Evolutionary conservation across 2,113 vertebrate species (phyloP), one percentile per base, ranked within the genome.

Genomic region (Megaleporinus macrocephalus): DNA sequence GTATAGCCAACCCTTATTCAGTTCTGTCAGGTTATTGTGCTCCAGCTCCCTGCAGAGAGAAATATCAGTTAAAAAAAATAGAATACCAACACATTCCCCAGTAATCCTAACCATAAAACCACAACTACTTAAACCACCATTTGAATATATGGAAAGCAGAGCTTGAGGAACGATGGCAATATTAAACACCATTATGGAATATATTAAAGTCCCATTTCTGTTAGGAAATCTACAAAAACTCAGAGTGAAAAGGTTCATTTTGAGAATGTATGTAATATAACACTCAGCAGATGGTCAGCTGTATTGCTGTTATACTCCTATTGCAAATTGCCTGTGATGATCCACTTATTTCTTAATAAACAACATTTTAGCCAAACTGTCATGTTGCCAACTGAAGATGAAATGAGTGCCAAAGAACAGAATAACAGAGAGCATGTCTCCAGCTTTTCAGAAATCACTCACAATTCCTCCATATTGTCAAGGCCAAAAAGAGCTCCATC

Each of bases 1-100:
- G 44, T 99, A 99, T 1, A 99, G 90, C 98, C 98, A 99, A 30
- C 98, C 98, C 90, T 99, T 99, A 91, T 95, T 97, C 89, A 99
- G 94, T 91, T 98, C 96, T 3, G 98, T 98, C 75, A 99, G 92
- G 89, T 98, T 98, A 89, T 99, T 99, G 90, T 99, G 94, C 84
- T 99, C 97, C 76, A 99, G 89, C 88, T 99, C 97, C 78, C 98
- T 99, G 85, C 15, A 74, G 3, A 33, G 66, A 76, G 29, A 87
- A 24, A 74, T 0, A 2, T 55, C n/a, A n/a, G n/a, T n/a, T n/a
- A n/a, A 29, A 16, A 14, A 22, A 49, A 22, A 5, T 22, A 70
- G 10, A 44, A 36, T 20, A 33, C 5, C 15, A 12, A 13, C 18
- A 10, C 11, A 0, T 7, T n/a, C 63, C 63, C 18, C 29, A 11